Evolutionary conservation across 23 tunicate species (phyloP), one percentile per base, ranked within the genome.

Genomic region (Phallusia fumigata): DNA sequence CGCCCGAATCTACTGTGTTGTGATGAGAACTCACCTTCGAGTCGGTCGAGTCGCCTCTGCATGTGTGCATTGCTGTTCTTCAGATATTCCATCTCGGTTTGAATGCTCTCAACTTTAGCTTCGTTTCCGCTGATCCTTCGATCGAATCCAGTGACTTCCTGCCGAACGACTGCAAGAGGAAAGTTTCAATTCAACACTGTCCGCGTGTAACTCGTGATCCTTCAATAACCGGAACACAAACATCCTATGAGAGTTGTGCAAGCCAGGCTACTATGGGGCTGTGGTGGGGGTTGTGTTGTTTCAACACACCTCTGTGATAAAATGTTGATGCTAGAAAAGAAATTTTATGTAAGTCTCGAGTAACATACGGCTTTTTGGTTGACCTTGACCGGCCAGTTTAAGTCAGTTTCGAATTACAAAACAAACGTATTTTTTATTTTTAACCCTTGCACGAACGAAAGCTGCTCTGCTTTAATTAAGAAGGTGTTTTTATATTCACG

Each of bases 31-130:
- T 2, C 35, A 87, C 91, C 91, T 81, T 87, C 91, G 2, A 87
- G 49, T 65, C 82, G 34, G 50, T 87, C 78, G 81, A 87, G 76
- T 35, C 91, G 35, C 36, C 77, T 81, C 40, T 87, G 91, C 91
- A 87, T 87, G 33, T 87, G 64, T 5, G 84, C 91, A 76, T 87
- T 87, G 82, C 91, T 87, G 75, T 87, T 87, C 52, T 81, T 87
- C 18, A 87, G 76, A 58, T 87, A 87, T 76, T 81, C 35, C 50
- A 81, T 26, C 58, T 87, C 91, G 30, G 78, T 82, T 21, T 52
- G 33, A 19, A 79, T 75, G 31, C 51, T 33, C 33, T 79, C 79
- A 19, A 85, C 65, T 6, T 85, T 85, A 21, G 30, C 79, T 44
- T 78, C 77, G 65, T 85, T 85, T 32, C 78, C 83, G 24, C 30